A percentile compares a stretch with the other conserved stretches of the same genome.
Evolutionary conservation across 1,140 invertebrate species (phyloP).

Genomic region (Drosophila kurseongensis): DNA sequence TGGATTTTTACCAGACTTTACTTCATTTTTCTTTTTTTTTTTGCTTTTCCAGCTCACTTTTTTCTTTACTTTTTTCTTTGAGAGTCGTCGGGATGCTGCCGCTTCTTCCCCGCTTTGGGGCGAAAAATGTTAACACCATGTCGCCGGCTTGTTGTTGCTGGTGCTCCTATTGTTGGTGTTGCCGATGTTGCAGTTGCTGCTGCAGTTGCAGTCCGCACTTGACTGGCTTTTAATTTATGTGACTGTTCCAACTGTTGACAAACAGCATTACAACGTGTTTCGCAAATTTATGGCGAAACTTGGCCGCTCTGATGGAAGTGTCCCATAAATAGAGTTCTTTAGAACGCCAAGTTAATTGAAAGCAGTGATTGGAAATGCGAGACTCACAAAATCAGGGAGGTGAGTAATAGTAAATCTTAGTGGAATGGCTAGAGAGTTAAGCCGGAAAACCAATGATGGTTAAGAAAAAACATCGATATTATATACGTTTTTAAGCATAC

Average conservation of each 20-base stretch:
- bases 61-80: constrained; percentile 39
- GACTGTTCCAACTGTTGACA: constrained; percentile 80
- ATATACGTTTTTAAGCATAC: too few relatives aligned
- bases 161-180: constrained; percentile 40
- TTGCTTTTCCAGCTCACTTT: constrained; percentile 22
- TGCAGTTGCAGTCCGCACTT: constrained; percentile 68
- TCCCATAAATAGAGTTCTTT: constrained; percentile 71
- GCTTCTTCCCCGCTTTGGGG: constrained; percentile 51
- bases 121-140: constrained; percentile 81
- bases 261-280: constrained; percentile 80
- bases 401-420: constrained; percentile 2
- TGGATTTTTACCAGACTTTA: constrained; percentile 78
- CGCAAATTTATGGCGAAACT: constrained; percentile 77
- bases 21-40: constrained; percentile 7
- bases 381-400: constrained; percentile 7
- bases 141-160: constrained; percentile 53
- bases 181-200: constrained; percentile 33
- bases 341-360: constrained; percentile 50
- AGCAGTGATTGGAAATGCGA: constrained; percentile 37
- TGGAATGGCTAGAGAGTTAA: not conserved
- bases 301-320: constrained; percentile 65
- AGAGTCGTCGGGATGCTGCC: constrained; percentile 28
- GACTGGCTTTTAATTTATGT: constrained; percentile 82
- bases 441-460: too few relatives aligned
- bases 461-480: too few relatives aligned